These are phyloP conservation scores for Babylonia areolata DNA, from an alignment of 1,140 invertebrate species.

Conservation along the genomic window DNA sequence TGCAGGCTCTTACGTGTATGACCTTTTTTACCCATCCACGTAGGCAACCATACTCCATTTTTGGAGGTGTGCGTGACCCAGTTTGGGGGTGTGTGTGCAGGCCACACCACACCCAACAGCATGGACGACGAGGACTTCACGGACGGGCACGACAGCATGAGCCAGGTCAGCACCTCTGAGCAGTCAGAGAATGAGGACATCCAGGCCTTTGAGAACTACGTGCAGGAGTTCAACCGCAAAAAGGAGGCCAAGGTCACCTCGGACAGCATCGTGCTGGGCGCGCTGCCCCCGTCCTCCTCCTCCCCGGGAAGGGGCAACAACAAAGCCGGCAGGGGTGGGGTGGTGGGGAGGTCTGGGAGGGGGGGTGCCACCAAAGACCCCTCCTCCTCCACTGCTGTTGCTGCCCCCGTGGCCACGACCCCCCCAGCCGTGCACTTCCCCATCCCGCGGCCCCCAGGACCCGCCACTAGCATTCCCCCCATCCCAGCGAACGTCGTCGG, in stretches of 20 bases:
- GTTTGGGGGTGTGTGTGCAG: slow-evolving; percentile 31
- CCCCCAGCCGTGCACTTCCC: background rate
- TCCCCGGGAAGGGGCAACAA: too few species aligned
- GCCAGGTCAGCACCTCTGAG: slow-evolving; percentile 69
- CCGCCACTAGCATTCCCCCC: background rate
- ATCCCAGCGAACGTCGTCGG: background rate
- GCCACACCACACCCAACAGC: slow-evolving; percentile 64
- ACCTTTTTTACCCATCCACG: too few species aligned
- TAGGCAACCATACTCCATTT: too few species aligned
- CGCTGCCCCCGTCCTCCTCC: slow-evolving; percentile 43
- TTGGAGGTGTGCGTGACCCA: too few species aligned
- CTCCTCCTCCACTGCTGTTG: background rate
- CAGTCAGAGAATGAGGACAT: slow-evolving; percentile 72
- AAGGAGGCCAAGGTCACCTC: slow-evolving; percentile 51
- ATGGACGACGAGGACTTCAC: slow-evolving; percentile 79
- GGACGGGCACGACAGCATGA: slow-evolving; percentile 78
- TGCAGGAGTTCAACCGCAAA: slow-evolving; percentile 66
- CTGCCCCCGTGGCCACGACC: too few species aligned
- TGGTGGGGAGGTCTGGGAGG: background rate
- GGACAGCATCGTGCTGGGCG: slow-evolving; percentile 60
- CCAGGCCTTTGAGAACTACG: slow-evolving; percentile 67
- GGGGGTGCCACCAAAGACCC: background rate
- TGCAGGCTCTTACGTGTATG: too few species aligned
- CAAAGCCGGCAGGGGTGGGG: background rate
- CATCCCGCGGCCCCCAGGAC: background rate